Evolutionary conservation across 2,888 invertebrate species (phyloP), one percentile per base, ranked within the genome.

Genomic region (Pristionchus maxplancki): DNA sequence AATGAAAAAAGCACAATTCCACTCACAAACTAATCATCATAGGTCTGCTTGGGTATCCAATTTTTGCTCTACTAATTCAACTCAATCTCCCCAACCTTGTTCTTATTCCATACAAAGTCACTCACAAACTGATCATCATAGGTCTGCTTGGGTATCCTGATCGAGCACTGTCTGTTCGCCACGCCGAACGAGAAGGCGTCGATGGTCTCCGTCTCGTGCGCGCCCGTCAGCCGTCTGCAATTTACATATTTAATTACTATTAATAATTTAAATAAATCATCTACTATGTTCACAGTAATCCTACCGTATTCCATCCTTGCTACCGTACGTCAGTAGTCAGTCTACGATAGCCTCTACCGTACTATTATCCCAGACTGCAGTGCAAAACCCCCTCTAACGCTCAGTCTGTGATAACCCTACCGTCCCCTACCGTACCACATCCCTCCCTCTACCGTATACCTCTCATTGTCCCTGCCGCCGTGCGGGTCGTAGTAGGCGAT

Each of bases 191-290:
- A 98, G 95, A 99, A 99, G 95, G 98, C 98, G 95, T 97, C 97
- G 95, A 99, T 98, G 93, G 97, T 97, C 94, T 98, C 97, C 3
- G 99, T 99, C 95, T 99, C 98, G 95, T 97, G 98, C 15, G 96
- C 96, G 89, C 99, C 99, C 88, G 97, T 98, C 89, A 99, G 96
- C 90, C 99, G 96, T n/a, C 81, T 84, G 48, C n/a, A 13, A 62
- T 9, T 31, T 9, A 28, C 0, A 24, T 48, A 81, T 13, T 34
- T 40, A 40, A 37, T 37, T 20, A 74, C 6, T n/a, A 6, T 13
- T 11, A 58, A 17, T 24, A 11, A 17, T 8, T 58, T 20, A n/a
- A 58, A 58, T 58, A 48, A 6, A 48, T 17, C 11, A 11, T 44
- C 44, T 44, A 44, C 44, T 11, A 11, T 44, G 11, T 11, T 11